phyloP scores from a whole-genome alignment of 1,140 invertebrate species.

The Drosophila varians region DNA sequence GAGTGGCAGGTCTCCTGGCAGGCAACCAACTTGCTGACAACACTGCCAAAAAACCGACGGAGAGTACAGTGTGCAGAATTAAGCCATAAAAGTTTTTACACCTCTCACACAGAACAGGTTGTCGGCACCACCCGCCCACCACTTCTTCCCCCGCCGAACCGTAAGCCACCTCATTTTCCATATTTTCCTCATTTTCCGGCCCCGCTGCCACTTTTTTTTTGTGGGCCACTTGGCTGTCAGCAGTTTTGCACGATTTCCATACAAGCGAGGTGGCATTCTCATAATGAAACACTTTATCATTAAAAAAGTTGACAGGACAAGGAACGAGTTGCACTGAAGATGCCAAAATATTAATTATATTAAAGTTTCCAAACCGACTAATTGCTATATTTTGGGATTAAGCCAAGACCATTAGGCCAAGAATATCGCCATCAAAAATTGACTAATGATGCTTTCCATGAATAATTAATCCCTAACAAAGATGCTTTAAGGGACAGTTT shows the following conservation, averaged over 20 bases:
- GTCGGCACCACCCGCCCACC: background rate
- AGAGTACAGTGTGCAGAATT: conserved; percentile 34
- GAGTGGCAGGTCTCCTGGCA: conserved; percentile 27
- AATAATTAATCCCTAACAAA: too few relatives aligned
- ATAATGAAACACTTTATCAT: conserved; percentile 77
- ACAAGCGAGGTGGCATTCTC: conserved; percentile 31
- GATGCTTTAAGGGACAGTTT: too few relatives aligned
- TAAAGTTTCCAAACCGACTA: conserved; percentile 6
- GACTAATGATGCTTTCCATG: too few relatives aligned
- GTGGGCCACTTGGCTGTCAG: conserved; percentile 48
- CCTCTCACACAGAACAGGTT: conserved; percentile 36
- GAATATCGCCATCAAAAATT: background rate
- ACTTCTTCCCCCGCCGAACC: background rate
- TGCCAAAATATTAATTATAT: conserved; percentile 20
- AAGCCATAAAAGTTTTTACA: conserved; percentile 49
- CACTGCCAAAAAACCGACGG: conserved; percentile 30
- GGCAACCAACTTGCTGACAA: conserved; percentile 48
- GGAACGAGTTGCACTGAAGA: conserved; percentile 57
- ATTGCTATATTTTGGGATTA: conserved; percentile 7
- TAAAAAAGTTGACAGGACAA: conserved; percentile 69
- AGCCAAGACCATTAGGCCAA: too few relatives aligned
- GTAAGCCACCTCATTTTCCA: conserved; percentile 12
- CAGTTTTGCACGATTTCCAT: conserved; percentile 49
- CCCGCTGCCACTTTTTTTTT: background rate
- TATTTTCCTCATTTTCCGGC: conserved; percentile 4